A percentile compares a stretch with the other conserved stretches of the same genome.
These are phyloP conservation scores for Mizuhopecten yessoensis DNA, from an alignment of 1,140 invertebrate genomes.

Conservation along the genomic window DNA sequence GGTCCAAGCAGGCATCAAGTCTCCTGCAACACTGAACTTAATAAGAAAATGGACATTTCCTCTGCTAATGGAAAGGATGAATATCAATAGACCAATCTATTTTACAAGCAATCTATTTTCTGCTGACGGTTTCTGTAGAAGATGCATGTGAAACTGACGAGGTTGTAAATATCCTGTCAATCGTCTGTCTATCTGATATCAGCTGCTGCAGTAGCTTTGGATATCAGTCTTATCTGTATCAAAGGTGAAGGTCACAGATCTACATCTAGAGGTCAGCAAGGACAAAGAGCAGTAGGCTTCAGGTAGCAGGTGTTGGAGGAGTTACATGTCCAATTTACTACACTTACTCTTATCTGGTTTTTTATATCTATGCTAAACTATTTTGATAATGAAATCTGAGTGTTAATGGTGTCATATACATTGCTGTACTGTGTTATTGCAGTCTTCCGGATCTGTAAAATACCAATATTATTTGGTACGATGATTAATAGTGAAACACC, in stretches of 20 bases:
- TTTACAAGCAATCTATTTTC: constrained; percentile 10
- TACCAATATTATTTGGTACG: too few species aligned
- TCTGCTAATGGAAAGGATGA: constrained; percentile 14
- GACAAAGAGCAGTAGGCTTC: background rate
- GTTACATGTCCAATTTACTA: background rate
- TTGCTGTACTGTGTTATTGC: too few species aligned
- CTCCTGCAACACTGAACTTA: constrained; percentile 23
- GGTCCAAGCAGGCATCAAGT: background rate
- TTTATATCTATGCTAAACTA: background rate
- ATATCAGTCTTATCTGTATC: background rate
- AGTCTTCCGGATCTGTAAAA: too few species aligned
- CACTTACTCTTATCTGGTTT: background rate
- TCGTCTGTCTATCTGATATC: constrained; percentile 3
- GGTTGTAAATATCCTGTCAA: constrained; percentile 32
- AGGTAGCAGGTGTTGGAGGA: background rate
- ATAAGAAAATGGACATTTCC: constrained; percentile 37
- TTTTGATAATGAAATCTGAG: background rate
- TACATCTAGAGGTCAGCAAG: background rate
- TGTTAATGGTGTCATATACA: background rate
- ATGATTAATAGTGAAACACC: too few species aligned
- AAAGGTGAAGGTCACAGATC: constrained; percentile 20
- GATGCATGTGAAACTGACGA: background rate
- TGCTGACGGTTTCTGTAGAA: background rate
- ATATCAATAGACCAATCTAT: background rate
- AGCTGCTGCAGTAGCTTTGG: background rate